phyloP scores from a whole-genome alignment of 2,888 invertebrate genomes.

The Dascillus cervinus region DNA sequence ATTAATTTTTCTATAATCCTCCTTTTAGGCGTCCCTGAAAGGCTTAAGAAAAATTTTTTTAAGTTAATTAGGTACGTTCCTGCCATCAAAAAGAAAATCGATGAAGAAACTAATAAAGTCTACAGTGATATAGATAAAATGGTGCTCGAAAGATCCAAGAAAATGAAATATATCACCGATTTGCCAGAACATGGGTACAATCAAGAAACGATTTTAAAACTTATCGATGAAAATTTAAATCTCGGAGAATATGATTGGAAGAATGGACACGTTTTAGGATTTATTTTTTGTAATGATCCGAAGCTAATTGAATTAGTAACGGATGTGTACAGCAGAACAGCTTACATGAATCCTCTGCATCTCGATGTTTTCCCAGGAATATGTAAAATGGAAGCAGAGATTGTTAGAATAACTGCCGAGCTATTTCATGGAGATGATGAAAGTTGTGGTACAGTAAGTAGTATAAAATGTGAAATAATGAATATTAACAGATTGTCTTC shows the following conservation, averaged over 20 bases:
- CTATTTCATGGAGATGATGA: constrained; percentile 78
- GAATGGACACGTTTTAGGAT: constrained; percentile 81
- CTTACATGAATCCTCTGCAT: constrained; percentile 95
- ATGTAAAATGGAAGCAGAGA: constrained; percentile 97
- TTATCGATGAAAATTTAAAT: constrained; percentile 59
- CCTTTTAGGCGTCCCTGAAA: constrained; percentile 51
- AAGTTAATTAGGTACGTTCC: constrained; percentile 66
- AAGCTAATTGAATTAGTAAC: constrained; percentile 68
- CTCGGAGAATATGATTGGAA: constrained; percentile 75
- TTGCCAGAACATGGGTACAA: constrained; percentile 61
- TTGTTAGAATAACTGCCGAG: constrained; percentile 76
- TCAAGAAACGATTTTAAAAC: constrained; percentile 57
- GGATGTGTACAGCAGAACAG: constrained; percentile 76
- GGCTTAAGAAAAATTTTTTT: constrained; percentile 66
- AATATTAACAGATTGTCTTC: no score
- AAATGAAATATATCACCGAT: constrained; percentile 52
- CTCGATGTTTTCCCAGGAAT: constrained; percentile 94
- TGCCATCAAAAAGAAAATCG: constrained; percentile 60
- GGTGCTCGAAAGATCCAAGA: constrained; percentile 56
- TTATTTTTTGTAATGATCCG: constrained; percentile 75
- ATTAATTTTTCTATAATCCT: no score
- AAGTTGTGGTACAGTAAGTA: constrained; percentile 74
- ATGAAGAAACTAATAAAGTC: constrained; percentile 60
- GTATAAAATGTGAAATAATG: no score
- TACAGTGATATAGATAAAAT: constrained; percentile 58